Conservation (phyloP, 2,888 invertebrate species). For the Blastobasis adustella region DNA sequence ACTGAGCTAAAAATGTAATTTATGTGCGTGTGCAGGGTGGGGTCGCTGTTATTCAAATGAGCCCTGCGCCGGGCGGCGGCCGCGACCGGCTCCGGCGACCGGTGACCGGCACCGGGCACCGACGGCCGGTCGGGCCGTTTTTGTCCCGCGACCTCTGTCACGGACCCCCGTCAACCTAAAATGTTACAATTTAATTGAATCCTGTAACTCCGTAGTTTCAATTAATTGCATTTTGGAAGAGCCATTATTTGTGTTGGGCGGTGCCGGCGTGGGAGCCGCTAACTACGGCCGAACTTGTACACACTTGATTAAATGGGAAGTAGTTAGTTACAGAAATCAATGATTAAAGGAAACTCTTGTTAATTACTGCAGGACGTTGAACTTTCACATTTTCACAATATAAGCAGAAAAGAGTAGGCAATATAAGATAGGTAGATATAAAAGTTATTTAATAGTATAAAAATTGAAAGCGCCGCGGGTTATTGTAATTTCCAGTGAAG, state of each 20-base stretch:
- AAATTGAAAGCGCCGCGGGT: too few relatives aligned
- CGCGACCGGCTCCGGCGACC: conserved; percentile 8
- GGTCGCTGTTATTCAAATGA: not conserved
- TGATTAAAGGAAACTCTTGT: too few relatives aligned
- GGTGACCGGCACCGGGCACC: not conserved
- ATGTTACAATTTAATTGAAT: conserved; percentile 36
- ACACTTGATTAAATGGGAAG: too few relatives aligned
- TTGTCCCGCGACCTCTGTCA: conserved; percentile 19
- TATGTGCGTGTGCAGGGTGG: not conserved
- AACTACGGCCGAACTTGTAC: not conserved
- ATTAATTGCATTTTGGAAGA: conserved; percentile 17
- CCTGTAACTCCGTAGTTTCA: conserved; percentile 18
- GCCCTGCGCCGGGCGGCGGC: conserved; percentile 1
- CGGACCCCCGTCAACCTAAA: conserved; percentile 28
- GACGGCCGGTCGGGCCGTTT: not conserved
- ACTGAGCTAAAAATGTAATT: not conserved
- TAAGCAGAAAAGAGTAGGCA: too few relatives aligned
- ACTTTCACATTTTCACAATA: too few relatives aligned
- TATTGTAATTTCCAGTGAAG: too few relatives aligned
- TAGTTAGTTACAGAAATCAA: too few relatives aligned
- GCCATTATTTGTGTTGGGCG: not conserved
- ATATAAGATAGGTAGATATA: too few relatives aligned
- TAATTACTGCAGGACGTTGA: too few relatives aligned
- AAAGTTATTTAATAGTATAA: too few relatives aligned
- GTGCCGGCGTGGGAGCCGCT: not conserved